Evolutionary conservation across 2,888 invertebrate genomes (phyloP).

Genomic region (Ormia ochracea): DNA sequence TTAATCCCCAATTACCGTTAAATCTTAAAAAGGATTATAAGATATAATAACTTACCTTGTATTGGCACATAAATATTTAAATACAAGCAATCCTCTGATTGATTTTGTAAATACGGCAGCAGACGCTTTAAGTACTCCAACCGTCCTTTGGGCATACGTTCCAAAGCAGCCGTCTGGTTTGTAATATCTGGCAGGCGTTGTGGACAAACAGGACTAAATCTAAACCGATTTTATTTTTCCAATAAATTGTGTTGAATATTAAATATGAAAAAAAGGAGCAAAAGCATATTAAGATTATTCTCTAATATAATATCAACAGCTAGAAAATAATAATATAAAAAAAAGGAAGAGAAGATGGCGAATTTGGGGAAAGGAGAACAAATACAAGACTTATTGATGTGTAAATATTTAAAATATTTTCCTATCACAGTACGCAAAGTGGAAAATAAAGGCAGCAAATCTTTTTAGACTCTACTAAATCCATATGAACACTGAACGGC

Average conservation of each 20-base stretch:
- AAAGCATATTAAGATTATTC: slow-evolving; percentile 50
- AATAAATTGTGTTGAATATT: not conserved
- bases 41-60: slow-evolving; percentile 84
- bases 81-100: slow-evolving; percentile 97
- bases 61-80: slow-evolving; percentile 97
- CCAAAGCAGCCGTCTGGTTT: slow-evolving; percentile 89
- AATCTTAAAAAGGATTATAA: not conserved
- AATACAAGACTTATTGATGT: slow-evolving; percentile 37
- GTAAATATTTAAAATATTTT: slow-evolving; percentile 41
- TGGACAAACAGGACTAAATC: slow-evolving; percentile 93
- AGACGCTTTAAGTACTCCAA: slow-evolving; percentile 92
- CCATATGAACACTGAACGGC: no score
- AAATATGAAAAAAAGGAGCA: slow-evolving; percentile 30
- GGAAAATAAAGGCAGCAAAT: not conserved
- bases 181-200: slow-evolving; percentile 91
- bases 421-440: not conserved
- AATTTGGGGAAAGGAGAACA: not conserved
- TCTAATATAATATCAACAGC: not conserved
- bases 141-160: slow-evolving; percentile 91
- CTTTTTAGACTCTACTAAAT: not conserved
- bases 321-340: slow-evolving; percentile 1
- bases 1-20: not conserved
- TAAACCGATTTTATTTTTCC: not conserved
- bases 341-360: not conserved
- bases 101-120: slow-evolving; percentile 90